Evolutionary conservation across 1,140 invertebrate genomes (phyloP), one percentile per base, ranked within the genome.

Genomic region (Panagrolaimus sp.): DNA sequence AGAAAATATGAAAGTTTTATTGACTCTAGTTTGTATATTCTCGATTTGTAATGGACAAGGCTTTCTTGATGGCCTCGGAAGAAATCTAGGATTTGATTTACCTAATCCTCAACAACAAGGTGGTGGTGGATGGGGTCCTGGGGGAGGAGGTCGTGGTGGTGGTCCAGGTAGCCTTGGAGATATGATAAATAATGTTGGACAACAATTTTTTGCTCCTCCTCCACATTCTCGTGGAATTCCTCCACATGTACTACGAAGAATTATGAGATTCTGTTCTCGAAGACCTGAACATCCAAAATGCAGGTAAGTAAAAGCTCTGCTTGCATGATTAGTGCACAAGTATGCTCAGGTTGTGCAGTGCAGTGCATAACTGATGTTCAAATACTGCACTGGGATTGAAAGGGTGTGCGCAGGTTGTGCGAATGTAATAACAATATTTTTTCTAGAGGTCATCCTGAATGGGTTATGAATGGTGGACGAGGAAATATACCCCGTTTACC

Each of bases 231-330:
- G 16, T 62, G 20, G 25, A 5, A 65, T 69, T 68, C 68, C 73
- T 11, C 74, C 74, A 27, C 71, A 69, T 31, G 66, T 63, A 11
- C 62, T 47, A 8, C 62, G 72, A 46, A 48, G 68, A 27, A 66
- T 74, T 20, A 66, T 70, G 64, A 67, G 73, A 43, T 75, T 74
- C 27, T 74, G 67, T 31, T 42, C 72, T 9, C 31, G 64, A 44
- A 44, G 66, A 63, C 73, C 46, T 23, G 23, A 65, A 20, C 73
- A 69, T 67, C 65, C 69, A 23, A 73, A 63, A 63, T 75, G 72
- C 64, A 42, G 46, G 71, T 72, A 42, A n/a, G n/a, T n/a, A n/a
- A n/a, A n/a, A n/a, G n/a, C n/a, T n/a, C n/a, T 27, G 46, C 66
- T 65, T 7, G n/a, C n/a, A n/a, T n/a, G n/a, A n/a, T n/a, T n/a